These are phyloP conservation scores for Cheilosia variabilis DNA, from an alignment of 2,888 invertebrate species.

Conservation along the genomic window DNA sequence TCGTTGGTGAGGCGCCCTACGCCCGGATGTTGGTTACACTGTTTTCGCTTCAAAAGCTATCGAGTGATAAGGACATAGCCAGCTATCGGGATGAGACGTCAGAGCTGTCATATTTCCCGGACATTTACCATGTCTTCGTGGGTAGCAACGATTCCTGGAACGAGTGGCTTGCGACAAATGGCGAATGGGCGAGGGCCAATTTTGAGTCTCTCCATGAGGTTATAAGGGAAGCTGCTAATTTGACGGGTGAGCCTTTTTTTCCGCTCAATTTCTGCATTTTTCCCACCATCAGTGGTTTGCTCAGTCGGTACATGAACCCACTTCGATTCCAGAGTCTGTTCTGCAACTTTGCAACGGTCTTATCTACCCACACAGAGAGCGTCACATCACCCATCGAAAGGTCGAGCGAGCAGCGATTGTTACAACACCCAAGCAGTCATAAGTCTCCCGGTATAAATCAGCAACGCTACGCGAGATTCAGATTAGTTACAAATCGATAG, in stretches of 20 bases:
- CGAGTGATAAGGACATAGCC: constrained; percentile 85
- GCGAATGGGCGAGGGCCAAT: constrained; percentile 79
- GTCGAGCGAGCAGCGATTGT: background rate
- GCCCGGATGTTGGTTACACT: constrained; percentile 79
- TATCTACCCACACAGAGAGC: no score
- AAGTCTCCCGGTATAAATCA: background rate
- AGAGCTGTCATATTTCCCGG: constrained; percentile 80
- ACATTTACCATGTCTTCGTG: constrained; percentile 53
- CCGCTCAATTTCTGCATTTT: background rate
- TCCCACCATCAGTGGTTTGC: background rate
- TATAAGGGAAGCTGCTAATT: constrained; percentile 79
- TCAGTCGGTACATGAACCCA: background rate
- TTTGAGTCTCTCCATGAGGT: constrained; percentile 80
- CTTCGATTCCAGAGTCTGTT: background rate
- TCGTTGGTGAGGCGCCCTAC: constrained; percentile 80
- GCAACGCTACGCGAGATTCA: background rate
- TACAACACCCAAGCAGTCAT: background rate
- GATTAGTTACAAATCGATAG: background rate
- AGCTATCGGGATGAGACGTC: constrained; percentile 77
- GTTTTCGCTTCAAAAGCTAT: constrained; percentile 78
- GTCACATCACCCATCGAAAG: background rate
- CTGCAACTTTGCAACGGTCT: no score
- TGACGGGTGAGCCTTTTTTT: constrained; percentile 76
- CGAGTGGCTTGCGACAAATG: constrained; percentile 68
- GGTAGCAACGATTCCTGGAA: constrained; percentile 53